These are phyloP conservation scores for Ornithorhynchus anatinus DNA, from an alignment of 2,113 vertebrate species.

Conservation along the genomic window DNA sequence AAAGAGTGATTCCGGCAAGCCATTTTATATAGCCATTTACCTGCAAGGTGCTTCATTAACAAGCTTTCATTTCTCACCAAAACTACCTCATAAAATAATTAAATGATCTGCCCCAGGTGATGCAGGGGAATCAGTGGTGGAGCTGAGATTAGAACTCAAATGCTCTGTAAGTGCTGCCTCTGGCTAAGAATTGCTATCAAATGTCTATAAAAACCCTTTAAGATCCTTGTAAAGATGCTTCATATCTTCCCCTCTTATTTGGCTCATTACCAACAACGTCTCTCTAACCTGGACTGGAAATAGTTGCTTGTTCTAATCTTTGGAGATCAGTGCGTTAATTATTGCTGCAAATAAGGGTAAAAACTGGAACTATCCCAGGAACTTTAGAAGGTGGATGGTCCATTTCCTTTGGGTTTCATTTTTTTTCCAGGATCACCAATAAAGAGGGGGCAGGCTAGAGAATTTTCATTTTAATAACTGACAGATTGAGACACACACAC, in stretches of 20 bases:
- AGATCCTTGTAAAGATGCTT: fast-evolving
- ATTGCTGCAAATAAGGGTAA: background rate
- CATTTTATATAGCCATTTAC: background rate
- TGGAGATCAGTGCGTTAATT: background rate
- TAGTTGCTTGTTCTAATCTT: background rate
- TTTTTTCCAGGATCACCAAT: background rate
- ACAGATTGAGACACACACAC: background rate
- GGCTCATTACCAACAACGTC: background rate
- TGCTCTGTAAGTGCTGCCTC: background rate
- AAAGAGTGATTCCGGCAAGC: background rate
- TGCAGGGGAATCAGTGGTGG: background rate
- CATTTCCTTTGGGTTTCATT: background rate
- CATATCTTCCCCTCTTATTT: background rate
- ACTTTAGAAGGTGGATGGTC: background rate
- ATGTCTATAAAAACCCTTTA: background rate
- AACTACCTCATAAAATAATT: background rate
- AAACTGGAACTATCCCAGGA: background rate
- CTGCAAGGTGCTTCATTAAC: no score
- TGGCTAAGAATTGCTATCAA: background rate
- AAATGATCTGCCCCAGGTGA: background rate
- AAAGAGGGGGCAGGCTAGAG: background rate
- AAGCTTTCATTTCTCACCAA: no score
- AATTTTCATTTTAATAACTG: no score
- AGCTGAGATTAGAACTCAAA: background rate
- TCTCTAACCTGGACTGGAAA: background rate